phyloP scores from a whole-genome alignment of 2,797 vertebrate species.

The Intellagama lesueurii region DNA sequence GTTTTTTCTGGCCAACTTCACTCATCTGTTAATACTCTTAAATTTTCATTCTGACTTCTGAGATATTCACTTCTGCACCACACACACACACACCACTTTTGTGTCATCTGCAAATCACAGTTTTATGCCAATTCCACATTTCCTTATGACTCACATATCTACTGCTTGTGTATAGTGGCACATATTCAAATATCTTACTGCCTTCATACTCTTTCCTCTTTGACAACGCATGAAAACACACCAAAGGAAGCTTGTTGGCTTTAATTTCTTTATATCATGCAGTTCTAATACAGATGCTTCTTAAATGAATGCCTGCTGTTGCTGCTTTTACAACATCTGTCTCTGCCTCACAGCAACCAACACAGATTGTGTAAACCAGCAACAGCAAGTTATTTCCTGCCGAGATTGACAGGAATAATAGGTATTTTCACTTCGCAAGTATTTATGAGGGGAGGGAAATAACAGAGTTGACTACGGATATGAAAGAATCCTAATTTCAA shows the following conservation, averaged over 20 bases:
- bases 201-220: not conserved
- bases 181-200: not conserved
- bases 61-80: too few species aligned
- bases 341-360: slow-evolving; percentile 11
- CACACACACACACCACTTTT: too few species aligned
- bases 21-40: too few species aligned
- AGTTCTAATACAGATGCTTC: slow-evolving; percentile 6
- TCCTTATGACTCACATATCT: not conserved
- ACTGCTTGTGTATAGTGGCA: not conserved
- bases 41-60: too few species aligned
- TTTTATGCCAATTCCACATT: not conserved
- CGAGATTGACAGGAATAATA: slow-evolving; percentile 1
- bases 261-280: not conserved
- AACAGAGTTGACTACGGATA: not conserved
- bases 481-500: slow-evolving; percentile 25
- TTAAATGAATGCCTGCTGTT: not conserved
- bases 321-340: slow-evolving; percentile 23
- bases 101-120: not conserved
- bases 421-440: slow-evolving; percentile 20
- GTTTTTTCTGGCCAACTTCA: too few species aligned
- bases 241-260: not conserved
- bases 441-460: slow-evolving; percentile 13
- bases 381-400: slow-evolving; percentile 13
- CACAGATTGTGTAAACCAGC: not conserved
- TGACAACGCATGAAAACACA: not conserved